Conservation (phyloP, 2,113 vertebrate species). For the Microcebus murinus region DNA sequence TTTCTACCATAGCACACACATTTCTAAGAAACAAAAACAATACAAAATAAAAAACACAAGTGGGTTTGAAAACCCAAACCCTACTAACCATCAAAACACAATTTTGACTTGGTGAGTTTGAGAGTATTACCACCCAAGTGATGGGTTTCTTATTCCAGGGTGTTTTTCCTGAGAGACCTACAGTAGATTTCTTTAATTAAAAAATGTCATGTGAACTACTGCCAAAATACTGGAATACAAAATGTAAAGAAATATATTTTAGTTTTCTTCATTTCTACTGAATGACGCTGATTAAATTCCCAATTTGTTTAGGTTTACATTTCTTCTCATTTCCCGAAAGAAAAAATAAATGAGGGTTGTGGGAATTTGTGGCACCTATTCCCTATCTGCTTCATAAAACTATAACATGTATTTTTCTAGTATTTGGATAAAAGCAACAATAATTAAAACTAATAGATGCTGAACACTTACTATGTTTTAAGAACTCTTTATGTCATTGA, state of each 20-base stretch:
- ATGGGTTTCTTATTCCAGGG: neutral
- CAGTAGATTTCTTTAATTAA: neutral
- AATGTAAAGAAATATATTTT: conserved; percentile 13
- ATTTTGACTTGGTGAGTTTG: neutral
- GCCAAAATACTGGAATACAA: neutral
- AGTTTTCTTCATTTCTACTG: conserved; percentile 26
- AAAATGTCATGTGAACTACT: neutral
- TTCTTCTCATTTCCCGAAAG: neutral
- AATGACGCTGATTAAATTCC: neutral
- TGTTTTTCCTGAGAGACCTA: neutral
- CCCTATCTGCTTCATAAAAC: neutral
- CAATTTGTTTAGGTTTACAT: neutral
- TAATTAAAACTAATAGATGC: neutral
- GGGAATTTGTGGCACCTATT: neutral
- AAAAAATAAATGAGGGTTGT: neutral
- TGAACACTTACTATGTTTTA: neutral
- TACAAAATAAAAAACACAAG: neutral
- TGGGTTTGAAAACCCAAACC: neutral
- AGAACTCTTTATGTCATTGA: conserved; percentile 2
- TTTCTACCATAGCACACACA: neutral
- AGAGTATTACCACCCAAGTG: neutral
- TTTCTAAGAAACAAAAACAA: neutral
- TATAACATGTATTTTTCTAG: neutral
- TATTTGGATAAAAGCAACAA: conserved; percentile 42
- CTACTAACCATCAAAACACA: neutral